These are phyloP conservation scores for Carlito syrichta DNA, from an alignment of 2,113 vertebrate genomes.

Conservation along the genomic window DNA sequence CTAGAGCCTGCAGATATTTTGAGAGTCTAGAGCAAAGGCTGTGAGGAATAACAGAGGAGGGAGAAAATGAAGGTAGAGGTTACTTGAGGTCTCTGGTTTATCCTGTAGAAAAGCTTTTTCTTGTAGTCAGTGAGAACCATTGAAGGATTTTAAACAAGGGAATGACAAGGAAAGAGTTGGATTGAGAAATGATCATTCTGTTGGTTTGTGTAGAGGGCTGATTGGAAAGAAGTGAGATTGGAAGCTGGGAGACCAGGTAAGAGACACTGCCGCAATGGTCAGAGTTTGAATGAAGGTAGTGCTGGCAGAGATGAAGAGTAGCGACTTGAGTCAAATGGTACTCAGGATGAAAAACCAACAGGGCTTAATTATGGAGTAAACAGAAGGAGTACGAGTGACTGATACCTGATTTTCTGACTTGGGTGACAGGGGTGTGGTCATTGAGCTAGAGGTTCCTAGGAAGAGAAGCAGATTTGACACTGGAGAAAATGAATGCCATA, in stretches of 20 bases:
- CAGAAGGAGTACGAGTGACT: not conserved
- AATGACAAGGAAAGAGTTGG: not conserved
- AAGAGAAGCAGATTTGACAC: not conserved
- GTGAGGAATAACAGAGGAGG: not conserved
- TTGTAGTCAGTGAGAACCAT: not conserved
- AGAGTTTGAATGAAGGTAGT: not conserved
- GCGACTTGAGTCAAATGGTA: not conserved
- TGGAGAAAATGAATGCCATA: not conserved
- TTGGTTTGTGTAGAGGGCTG: not conserved
- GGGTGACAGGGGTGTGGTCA: not conserved
- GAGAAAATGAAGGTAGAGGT: not conserved
- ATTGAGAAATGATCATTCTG: not conserved
- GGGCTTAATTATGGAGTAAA: not conserved
- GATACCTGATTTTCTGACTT: not conserved
- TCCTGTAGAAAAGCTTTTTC: not conserved
- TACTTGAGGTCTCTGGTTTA: not conserved
- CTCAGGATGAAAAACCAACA: not conserved
- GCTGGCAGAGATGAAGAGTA: not conserved
- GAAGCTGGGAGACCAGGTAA: not conserved
- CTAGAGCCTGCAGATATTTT: not conserved
- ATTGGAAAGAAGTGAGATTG: not conserved
- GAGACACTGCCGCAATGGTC: not conserved
- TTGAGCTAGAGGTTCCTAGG: not conserved
- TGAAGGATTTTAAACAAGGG: slow-evolving; percentile 1
- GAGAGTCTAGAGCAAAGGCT: not conserved